These are phyloP conservation scores for Caenorhabditis becei DNA, from an alignment of 2,888 invertebrate species.

Conservation along the genomic window DNA sequence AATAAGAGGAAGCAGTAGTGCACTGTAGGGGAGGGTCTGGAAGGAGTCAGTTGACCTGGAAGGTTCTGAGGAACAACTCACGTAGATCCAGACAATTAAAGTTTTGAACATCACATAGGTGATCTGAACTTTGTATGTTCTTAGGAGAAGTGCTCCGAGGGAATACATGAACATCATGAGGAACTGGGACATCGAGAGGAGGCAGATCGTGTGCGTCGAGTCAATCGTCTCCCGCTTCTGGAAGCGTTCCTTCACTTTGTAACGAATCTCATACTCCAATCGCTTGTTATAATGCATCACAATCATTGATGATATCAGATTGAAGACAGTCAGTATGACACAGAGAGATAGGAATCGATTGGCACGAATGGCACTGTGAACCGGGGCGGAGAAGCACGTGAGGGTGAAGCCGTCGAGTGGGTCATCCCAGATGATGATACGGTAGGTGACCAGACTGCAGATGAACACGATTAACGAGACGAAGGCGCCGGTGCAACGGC, in stretches of 20 bases:
- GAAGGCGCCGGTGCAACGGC: conserved; percentile 1
- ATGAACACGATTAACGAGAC: conserved; percentile 16
- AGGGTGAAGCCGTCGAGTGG: conserved; percentile 24
- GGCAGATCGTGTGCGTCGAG: conserved; percentile 38
- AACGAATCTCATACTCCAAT: conserved; percentile 42
- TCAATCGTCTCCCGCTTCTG: conserved; percentile 34
- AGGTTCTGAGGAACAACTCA: conserved; percentile 11
- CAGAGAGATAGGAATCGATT: conserved; percentile 23
- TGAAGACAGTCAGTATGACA: conserved; percentile 16
- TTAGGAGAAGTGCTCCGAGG: conserved; percentile 9
- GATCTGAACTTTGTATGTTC: neutral
- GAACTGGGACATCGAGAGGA: conserved; percentile 33
- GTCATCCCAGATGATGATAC: conserved; percentile 29
- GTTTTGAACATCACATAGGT: neutral
- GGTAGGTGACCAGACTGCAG: conserved; percentile 14
- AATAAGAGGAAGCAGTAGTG: conserved; percentile 36
- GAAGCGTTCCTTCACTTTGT: conserved; percentile 38
- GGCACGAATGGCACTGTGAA: conserved; percentile 21
- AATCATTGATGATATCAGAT: conserved; percentile 26
- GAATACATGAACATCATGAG: conserved; percentile 14
- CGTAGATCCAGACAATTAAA: conserved; percentile 43
- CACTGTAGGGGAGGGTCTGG: conserved; percentile 44
- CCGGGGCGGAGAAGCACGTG: conserved; percentile 19
- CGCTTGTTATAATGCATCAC: conserved; percentile 45
- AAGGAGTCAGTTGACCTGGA: neutral